Conservation (phyloP, 1,140 invertebrate genomes). For the Battus philenor region DNA sequence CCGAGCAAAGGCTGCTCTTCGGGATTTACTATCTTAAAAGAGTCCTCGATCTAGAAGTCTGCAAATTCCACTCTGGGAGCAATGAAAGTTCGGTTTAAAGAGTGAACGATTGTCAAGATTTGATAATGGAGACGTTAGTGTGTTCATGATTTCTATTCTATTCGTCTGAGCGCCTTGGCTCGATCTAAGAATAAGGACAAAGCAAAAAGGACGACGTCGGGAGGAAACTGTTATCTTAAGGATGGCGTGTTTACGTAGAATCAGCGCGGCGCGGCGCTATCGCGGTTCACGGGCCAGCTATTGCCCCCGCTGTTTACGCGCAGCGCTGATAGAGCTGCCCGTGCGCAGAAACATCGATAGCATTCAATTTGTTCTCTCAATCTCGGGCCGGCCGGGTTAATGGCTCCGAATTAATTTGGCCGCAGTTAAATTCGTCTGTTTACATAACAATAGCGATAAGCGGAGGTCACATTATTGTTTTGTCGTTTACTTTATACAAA, state of each 20-base stretch:
- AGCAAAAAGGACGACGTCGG: constrained; percentile 51
- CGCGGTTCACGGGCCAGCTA: constrained; percentile 66
- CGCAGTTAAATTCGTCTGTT: constrained; percentile 13
- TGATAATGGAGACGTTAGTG: too few species aligned
- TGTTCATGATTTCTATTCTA: too few species aligned
- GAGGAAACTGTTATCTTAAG: constrained; percentile 71
- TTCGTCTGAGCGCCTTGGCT: too few species aligned
- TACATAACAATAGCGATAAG: constrained; percentile 1
- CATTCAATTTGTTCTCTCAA: constrained; percentile 54
- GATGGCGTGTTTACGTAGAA: constrained; percentile 66
- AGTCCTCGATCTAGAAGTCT: too few species aligned
- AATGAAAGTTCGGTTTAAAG: too few species aligned
- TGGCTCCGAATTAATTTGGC: constrained; percentile 41
- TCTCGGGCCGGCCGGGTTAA: constrained; percentile 41
- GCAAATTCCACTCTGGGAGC: too few species aligned
- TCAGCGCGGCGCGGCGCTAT: constrained; percentile 52
- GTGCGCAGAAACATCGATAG: constrained; percentile 48
- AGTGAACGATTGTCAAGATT: too few species aligned
- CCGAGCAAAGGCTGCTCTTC: too few species aligned
- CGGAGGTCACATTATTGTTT: too few species aligned
- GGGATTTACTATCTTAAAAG: too few species aligned
- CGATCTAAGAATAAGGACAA: constrained; percentile 56
- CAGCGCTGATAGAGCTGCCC: constrained; percentile 32
- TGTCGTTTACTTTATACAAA: too few species aligned
- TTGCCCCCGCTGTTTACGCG: constrained; percentile 65